Base-by-base conservation (phyloP, 2,113 vertebrate species). In the Mastomys natalensis region DNA sequence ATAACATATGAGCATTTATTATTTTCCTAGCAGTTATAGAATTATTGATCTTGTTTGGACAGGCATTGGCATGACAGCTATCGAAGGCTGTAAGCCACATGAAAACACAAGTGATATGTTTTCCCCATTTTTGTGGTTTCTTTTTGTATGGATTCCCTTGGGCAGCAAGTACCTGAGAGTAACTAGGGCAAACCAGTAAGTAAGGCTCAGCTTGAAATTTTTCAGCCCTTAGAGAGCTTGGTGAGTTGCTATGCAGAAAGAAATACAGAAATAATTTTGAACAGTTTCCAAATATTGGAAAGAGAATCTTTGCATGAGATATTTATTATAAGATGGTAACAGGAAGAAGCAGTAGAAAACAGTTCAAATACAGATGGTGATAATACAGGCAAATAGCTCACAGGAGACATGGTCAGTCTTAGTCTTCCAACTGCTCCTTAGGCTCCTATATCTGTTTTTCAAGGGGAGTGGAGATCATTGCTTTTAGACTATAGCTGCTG, bases 371-470 rank as follows among this genome's bases (percentile, higher is more conserved):
- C 21, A 45, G n/a, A 70, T 85, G 29, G 31, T 29, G 21, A 62
- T 55, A 17, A 1, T 13, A 10, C 22, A 76, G 55, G 17, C 48
- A 16, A 13, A 21, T 26, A 76, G 19, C 22, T 16, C 34, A 31
- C 40, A n/a, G 22, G 24, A 76, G 77, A 40, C 17, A 4, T 0
- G 17, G 1, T 11, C 0, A 0, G 2, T 1, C 26, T 17, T 43
- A 74, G 53, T 16, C 7, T 26, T 15, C n/a, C 0, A 19, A 70
- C 0, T 19, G 10, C 40, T 53, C 26, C 6, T 1, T 0, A 16
- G 24, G 60, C 9, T 24, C 15, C 7, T 1, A 29, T 24, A 24
- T 5, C 5, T 16, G 2, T 12, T 62, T 48, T 40, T 48, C n/a
- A 13, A 43, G 45, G 45, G 68, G 13, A 43, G 53, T 7, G 6